Base-by-base conservation (phyloP, 2,113 vertebrate genomes). In the Ctenodactylus gundi region DNA sequence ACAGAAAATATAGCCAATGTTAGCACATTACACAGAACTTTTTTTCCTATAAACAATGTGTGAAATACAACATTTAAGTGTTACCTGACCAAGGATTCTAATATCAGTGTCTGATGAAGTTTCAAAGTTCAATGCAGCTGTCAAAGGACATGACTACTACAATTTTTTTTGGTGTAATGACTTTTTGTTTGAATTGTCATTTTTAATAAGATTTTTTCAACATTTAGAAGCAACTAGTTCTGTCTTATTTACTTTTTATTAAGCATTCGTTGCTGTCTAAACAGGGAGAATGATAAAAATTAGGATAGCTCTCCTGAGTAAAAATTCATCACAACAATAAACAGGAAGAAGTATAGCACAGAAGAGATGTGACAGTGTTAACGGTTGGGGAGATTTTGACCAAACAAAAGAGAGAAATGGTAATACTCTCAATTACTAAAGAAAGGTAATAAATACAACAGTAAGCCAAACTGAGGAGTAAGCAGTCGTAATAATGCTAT, bases 221-320 rank as follows among this genome's bases (percentile, higher is more conserved):
- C 9, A 75, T 27, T 41, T 90, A 23, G 31, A 55, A 13, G 3
- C 11, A 70, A 60, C 29, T 60, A 77, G 75, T 84, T 76, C 21
- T 85, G 14, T 41, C 68, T 53, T 73, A 25, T 83, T 90, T 90
- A 81, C 20, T 88, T 85, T 91, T 49, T 11, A n/a, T 60, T 91
- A 64, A 36, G 25, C 29, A 46, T 72, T 76, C 11, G 55, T 29
- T 72, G 0, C 14, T 76, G 83, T 81, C 55, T 60, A 39, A 72
- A 27, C 15, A 90, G 57, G 7, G 39, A 2, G 12, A 23, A 4
- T 29, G 65, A 78, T 25, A 86, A 7, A n/a, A n/a, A n/a, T n/a
- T n/a, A n/a, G n/a, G n/a, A n/a, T n/a, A n/a, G n/a, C n/a, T n/a
- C n/a, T n/a, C n/a, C n/a, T n/a, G n/a, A n/a, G n/a, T 81, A 76